A percentile compares a stretch with the other conserved stretches of the same genome.
Evolutionary conservation across 2,888 invertebrate genomes (phyloP).

Genomic region (Monopis laevigella): DNA sequence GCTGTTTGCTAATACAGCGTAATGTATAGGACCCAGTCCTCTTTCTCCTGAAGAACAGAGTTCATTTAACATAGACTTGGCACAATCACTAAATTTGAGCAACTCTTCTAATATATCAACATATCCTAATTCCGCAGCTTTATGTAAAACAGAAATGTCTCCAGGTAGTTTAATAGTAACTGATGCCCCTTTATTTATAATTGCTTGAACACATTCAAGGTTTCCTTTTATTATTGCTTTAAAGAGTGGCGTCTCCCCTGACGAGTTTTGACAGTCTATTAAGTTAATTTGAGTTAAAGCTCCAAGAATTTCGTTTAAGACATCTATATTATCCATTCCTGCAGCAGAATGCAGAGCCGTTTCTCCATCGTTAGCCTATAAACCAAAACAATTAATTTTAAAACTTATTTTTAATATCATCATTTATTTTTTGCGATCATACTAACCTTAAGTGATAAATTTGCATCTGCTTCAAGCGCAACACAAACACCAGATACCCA

Average conservation of each 20-base stretch:
- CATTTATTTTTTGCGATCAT: not conserved
- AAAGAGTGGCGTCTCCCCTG: conserved; percentile 58
- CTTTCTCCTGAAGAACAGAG: conserved; percentile 40
- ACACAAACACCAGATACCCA: conserved; percentile 63
- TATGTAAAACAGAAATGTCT: conserved; percentile 66
- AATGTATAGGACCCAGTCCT: conserved; percentile 60
- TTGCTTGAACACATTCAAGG: conserved; percentile 44
- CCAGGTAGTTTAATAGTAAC: conserved; percentile 46
- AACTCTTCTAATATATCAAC: conserved; percentile 61
- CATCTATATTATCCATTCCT: conserved; percentile 49
- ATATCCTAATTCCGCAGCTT: conserved; percentile 66
- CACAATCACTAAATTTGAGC: conserved; percentile 46
- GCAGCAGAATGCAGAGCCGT: conserved; percentile 67
- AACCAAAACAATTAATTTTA: conserved; percentile 11
- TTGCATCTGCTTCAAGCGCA: conserved; percentile 60
- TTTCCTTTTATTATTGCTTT: conserved; percentile 52
- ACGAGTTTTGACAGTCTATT: conserved; percentile 51
- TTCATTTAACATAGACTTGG: conserved; percentile 35
- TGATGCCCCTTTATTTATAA: conserved; percentile 55
- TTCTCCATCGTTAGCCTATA: conserved; percentile 55
- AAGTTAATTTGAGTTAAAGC: conserved; percentile 53
- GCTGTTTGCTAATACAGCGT: conserved; percentile 64
- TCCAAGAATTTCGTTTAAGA: conserved; percentile 59
- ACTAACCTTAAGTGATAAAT: conserved; percentile 48
- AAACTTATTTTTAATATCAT: not conserved